These are phyloP conservation scores for Crypturellus tataupa DNA, from an alignment of 2,797 vertebrate species.

Conservation along the genomic window DNA sequence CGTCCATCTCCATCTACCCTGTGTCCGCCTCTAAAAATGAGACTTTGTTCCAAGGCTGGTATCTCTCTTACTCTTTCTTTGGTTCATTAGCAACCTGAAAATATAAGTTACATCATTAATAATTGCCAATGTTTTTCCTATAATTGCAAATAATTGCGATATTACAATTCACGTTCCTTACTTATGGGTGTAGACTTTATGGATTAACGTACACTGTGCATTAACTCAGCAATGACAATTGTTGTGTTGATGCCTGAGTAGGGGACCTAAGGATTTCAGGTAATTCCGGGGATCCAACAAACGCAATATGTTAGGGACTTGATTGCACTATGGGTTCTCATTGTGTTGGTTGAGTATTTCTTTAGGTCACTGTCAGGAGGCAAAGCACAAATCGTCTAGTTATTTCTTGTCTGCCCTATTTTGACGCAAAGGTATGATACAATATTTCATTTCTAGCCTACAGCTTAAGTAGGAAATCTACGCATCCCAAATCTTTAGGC, in stretches of 20 bases:
- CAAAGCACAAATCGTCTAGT: not conserved
- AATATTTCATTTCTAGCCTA: not conserved
- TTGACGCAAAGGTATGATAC: not conserved
- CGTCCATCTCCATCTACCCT: not conserved
- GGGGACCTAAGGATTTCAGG: not conserved
- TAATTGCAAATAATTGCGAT: not conserved
- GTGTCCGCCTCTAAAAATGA: not conserved
- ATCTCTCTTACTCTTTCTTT: not conserved
- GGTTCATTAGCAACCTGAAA: not conserved
- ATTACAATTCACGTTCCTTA: not conserved
- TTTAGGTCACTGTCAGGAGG: not conserved
- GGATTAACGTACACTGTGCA: not conserved
- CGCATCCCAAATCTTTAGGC: not conserved
- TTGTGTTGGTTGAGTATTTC: not conserved
- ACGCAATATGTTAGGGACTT: fast-evolving
- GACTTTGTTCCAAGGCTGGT: not conserved
- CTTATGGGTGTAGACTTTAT: not conserved
- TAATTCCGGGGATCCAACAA: not conserved
- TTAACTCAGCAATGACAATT: no score
- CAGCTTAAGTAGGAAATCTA: not conserved
- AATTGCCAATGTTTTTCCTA: not conserved
- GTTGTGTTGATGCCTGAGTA: not conserved
- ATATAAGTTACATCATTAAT: fast-evolving
- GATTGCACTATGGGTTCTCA: not conserved
- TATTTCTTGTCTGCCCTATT: not conserved